phyloP scores from a whole-genome alignment of 2,888 invertebrate genomes.

The Theretra japonica region DNA sequence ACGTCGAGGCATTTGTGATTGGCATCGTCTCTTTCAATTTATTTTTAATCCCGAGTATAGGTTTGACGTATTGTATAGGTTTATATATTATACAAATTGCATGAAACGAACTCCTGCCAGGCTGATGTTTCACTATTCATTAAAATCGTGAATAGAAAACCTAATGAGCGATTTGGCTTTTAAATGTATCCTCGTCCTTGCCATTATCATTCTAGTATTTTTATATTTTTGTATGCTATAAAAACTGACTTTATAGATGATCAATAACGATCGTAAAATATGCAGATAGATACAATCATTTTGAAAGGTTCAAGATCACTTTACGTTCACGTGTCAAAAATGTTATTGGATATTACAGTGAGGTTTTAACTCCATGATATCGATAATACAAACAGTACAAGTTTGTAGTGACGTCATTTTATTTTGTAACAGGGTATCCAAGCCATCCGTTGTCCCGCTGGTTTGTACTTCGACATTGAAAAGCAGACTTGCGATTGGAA shows the following conservation, averaged over 20 bases:
- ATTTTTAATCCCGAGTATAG: too few species aligned
- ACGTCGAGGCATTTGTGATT: too few species aligned
- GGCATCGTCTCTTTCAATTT: too few species aligned
- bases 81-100: too few species aligned
- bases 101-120: not conserved
- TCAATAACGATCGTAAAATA: constrained; percentile 2
- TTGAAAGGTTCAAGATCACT: constrained; percentile 4
- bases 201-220: constrained; percentile 28
- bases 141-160: constrained; percentile 4
- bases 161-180: constrained; percentile 26
- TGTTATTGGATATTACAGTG: not conserved
- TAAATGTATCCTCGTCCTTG: constrained; percentile 33
- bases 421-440: constrained; percentile 89
- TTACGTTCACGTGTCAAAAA: constrained; percentile 1
- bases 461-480: constrained; percentile 96
- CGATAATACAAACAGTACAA: not conserved
- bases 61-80: too few species aligned
- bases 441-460: constrained; percentile 96
- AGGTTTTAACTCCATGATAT: constrained; percentile 25
- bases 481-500: constrained; percentile 98
- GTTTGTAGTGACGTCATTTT: not conserved
- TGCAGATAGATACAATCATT: not conserved
- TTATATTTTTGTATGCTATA: constrained; percentile 11
- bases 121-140: not conserved
- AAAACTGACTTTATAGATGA: not conserved